phyloP scores from a whole-genome alignment of 2,113 vertebrate species.

The Glaucidium brasilianum region DNA sequence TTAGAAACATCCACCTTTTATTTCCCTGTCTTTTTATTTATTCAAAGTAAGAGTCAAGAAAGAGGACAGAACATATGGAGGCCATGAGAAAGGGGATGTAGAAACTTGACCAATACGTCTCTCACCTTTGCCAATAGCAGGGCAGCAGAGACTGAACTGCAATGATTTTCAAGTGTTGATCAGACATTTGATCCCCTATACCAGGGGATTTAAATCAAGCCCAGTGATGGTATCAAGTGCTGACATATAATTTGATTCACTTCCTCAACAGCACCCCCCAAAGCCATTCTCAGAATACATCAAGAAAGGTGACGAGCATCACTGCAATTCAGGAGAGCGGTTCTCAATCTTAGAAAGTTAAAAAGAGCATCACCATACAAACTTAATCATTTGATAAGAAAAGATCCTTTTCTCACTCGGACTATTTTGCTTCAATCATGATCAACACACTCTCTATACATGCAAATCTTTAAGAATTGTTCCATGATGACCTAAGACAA shows the following conservation, averaged over 20 bases:
- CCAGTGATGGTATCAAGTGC: neutral
- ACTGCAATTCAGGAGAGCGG: neutral
- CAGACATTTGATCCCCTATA: neutral
- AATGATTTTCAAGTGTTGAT: neutral
- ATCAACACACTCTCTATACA: neutral
- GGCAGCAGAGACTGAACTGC: neutral
- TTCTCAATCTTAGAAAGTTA: neutral
- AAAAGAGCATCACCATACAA: neutral
- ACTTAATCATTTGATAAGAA: neutral
- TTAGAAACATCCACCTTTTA: neutral
- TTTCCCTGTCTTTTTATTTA: neutral
- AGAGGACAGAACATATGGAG: neutral
- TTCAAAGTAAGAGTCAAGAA: neutral
- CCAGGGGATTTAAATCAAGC: neutral
- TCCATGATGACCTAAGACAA: neutral
- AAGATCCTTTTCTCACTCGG: neutral
- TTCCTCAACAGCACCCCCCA: neutral
- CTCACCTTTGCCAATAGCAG: neutral
- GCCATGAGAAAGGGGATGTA: neutral
- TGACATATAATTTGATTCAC: neutral
- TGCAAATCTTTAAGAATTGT: neutral
- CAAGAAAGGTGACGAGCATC: neutral
- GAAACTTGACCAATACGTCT: neutral
- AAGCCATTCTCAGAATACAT: neutral
- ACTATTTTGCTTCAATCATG: neutral